Conservation (phyloP, 1,140 invertebrate genomes). For the Pachyrhynchus sulphureomaculatus region DNA sequence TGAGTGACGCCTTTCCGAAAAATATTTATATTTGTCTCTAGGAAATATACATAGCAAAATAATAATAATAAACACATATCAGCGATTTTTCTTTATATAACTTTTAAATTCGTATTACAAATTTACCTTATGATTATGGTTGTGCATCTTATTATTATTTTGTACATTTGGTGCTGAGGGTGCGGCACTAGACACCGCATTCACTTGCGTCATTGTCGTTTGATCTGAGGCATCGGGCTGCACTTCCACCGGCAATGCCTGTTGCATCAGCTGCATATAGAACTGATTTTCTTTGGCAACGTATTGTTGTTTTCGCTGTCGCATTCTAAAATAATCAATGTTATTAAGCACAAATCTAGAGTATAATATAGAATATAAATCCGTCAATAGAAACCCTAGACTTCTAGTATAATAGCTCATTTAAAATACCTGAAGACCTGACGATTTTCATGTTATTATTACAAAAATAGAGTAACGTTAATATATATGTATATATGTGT, state of each 20-base stretch:
- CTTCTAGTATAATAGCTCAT: no score
- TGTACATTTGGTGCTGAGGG: conserved; percentile 34
- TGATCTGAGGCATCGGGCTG: conserved; percentile 57
- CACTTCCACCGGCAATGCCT: conserved; percentile 82
- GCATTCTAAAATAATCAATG: conserved; percentile 61
- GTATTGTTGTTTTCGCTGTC: conserved; percentile 88
- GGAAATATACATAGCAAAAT: no score
- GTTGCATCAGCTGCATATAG: conserved; percentile 88
- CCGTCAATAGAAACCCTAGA: no score
- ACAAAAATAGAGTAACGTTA: no score
- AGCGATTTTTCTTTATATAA: no score
- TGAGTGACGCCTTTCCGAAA: neutral
- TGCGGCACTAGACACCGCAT: conserved; percentile 13
- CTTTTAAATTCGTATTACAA: no score
- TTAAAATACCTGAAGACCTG: no score
- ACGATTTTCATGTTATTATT: no score
- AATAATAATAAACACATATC: no score
- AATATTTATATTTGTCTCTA: no score
- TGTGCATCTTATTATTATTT: conserved; percentile 39
- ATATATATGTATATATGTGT: no score
- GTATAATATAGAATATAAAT: neutral
- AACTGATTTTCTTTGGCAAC: conserved; percentile 95
- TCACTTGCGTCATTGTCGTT: conserved; percentile 13
- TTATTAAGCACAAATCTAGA: neutral
- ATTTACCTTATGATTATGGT: conserved; percentile 35